Base-by-base conservation (phyloP, 2,797 vertebrate species). In the Artibeus lituratus region DNA sequence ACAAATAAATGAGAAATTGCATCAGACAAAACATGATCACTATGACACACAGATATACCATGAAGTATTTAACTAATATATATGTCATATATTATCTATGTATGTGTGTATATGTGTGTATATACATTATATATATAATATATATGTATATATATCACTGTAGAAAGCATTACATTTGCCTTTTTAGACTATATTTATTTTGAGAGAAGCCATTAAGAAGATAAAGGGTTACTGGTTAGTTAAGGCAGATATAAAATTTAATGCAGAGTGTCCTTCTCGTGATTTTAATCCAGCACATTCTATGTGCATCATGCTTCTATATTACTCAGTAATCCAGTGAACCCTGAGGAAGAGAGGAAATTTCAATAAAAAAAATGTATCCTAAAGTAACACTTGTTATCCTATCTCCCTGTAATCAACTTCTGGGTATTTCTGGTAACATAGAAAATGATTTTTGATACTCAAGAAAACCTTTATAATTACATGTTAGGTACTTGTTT, bases 201-300 rank as follows among this genome's bases (percentile, higher is more conserved):
- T 69, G 3, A 53, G 15, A 76, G 18, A 73, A 91, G 15, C 7
- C 29, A 70, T 65, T 89, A 90, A 83, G 5, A 81, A 82, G 24
- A 39, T 59, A 82, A 37, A 29, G 10, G 5, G 77, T 81, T 78
- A 53, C 80, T n/a, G 29, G 37, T 55, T 77, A 65, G 70, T 0
- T 44, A 32, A 73, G 19, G 11, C 69, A 81, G n/a, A 78, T 59
- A 51, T 92, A 76, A 39, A 91, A 87, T 72, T 53, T 55, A 90
- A 84, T 57, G 39, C 21, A 69, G 5, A 72, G 3, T 62, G 19
- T 69, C 77, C 5, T 94, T 94, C 24, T 35, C 57, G 73, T 57
- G n/a, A 67, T 47, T 92, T 85, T 92, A 80, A 86, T 72, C 3
- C 24, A 94, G 73, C 12, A 90, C 4, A 69, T 94, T 93, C 88